Percentiles rank a stretch among this genome's conserved stretches.
Evolutionary conservation across 1,140 invertebrate genomes (phyloP).

Genomic region (Bombus waltoni): DNA sequence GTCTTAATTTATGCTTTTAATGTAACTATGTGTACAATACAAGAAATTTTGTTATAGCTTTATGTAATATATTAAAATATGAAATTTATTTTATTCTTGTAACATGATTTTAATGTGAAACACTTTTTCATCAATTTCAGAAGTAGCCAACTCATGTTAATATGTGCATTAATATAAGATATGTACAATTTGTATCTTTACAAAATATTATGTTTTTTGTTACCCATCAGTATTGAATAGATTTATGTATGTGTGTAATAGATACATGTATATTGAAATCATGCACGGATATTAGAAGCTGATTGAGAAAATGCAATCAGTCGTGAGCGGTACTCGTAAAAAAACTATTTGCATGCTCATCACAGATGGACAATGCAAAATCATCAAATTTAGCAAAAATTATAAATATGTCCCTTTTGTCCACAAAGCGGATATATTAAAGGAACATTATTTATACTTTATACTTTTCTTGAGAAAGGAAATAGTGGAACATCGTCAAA

Average conservation of each 20-base stretch:
- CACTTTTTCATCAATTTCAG: conserved; percentile 25
- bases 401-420: conserved; percentile 5
- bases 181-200: conserved; percentile 54
- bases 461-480: conserved; percentile 12
- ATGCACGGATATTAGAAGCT: conserved; percentile 37
- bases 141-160: conserved; percentile 34
- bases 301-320: conserved; percentile 32
- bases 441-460: conserved; percentile 21
- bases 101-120: conserved; percentile 29
- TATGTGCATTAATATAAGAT: conserved; percentile 58
- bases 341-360: conserved; percentile 10
- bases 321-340: conserved; percentile 52
- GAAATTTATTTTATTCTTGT: conserved; percentile 31
- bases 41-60: conserved; percentile 45
- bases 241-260: conserved; percentile 51
- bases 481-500: not conserved
- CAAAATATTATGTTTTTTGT: conserved; percentile 54
- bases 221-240: conserved; percentile 55
- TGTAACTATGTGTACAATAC: conserved; percentile 45
- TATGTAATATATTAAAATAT: conserved; percentile 35
- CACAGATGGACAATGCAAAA: conserved; percentile 16
- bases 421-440: not conserved
- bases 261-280: conserved; percentile 41
- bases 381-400: conserved; percentile 6
- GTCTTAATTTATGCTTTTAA: conserved; percentile 50